Conservation (phyloP, 2,113 vertebrate genomes). For the Notarius lentiginosus region DNA sequence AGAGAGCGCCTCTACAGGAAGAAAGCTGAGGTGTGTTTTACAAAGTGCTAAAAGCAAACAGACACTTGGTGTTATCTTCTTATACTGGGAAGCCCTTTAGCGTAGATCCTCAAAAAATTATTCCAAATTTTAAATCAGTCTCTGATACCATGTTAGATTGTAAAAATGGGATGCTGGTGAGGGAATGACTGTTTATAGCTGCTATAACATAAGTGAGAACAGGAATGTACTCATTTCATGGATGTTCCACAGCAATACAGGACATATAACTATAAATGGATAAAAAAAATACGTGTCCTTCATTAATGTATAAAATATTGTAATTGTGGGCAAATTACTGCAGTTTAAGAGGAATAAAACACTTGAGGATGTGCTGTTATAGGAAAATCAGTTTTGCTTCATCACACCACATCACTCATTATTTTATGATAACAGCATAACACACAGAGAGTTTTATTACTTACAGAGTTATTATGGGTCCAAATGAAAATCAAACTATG, state of each 20-base stretch:
- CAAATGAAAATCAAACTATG: not conserved
- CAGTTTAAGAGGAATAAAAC: not conserved
- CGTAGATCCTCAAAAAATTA: not conserved
- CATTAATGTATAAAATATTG: too few relatives aligned
- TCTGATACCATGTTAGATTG: not conserved
- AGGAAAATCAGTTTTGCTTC: not conserved
- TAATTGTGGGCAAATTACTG: not conserved
- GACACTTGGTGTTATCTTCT: not conserved
- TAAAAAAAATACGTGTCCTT: too few relatives aligned
- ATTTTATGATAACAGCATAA: not conserved
- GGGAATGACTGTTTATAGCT: not conserved
- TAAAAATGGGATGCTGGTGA: not conserved
- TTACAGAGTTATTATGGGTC: not conserved
- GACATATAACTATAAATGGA: too few relatives aligned
- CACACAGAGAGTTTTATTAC: not conserved
- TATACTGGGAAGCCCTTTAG: not conserved
- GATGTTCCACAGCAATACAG: too few relatives aligned
- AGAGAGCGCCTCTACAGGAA: slow-evolving; percentile 96
- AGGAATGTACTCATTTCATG: too few relatives aligned
- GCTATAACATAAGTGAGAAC: too few relatives aligned
- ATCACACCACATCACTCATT: not conserved
- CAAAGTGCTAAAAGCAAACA: slow-evolving; percentile 62
- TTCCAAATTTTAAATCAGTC: not conserved
- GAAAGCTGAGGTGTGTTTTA: slow-evolving; percentile 84
- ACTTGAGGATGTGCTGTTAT: too few relatives aligned